These are phyloP conservation scores for Cherax quadricarinatus DNA, from an alignment of 1,140 invertebrate species.

Conservation along the genomic window DNA sequence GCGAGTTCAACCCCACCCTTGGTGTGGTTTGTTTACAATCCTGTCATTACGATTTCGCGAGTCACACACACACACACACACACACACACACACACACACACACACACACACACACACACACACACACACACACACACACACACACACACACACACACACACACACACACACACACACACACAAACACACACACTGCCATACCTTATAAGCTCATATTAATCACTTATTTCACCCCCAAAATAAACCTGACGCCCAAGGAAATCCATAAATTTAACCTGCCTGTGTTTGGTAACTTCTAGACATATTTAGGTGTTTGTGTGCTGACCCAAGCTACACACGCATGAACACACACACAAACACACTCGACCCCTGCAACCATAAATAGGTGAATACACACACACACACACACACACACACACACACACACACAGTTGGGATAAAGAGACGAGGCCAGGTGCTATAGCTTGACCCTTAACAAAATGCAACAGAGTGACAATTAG, in stretches of 20 bases:
- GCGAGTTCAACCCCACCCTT: too few relatives aligned
- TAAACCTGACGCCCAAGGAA: too few relatives aligned
- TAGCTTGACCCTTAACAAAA: too few relatives aligned
- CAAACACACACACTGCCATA: neutral
- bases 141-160: neutral
- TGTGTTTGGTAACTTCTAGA: too few relatives aligned
- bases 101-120: neutral
- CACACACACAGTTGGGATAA: too few relatives aligned
- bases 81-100: neutral
- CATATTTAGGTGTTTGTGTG: too few relatives aligned
- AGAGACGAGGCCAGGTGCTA: too few relatives aligned
- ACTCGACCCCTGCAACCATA: neutral
- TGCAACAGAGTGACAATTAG: too few relatives aligned
- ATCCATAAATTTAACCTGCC: too few relatives aligned
- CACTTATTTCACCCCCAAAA: too few relatives aligned
- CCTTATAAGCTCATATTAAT: neutral
- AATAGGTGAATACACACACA: neutral
- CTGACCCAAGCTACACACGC: neutral
- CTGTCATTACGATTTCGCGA: too few relatives aligned
- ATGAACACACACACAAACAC: neutral
- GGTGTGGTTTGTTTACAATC: too few relatives aligned
- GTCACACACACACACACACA: neutral
- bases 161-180: neutral
- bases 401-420: neutral
- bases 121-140: neutral